Evolutionary conservation across 2,797 vertebrate species (phyloP).

Genomic region (Oryzias sinensis): DNA sequence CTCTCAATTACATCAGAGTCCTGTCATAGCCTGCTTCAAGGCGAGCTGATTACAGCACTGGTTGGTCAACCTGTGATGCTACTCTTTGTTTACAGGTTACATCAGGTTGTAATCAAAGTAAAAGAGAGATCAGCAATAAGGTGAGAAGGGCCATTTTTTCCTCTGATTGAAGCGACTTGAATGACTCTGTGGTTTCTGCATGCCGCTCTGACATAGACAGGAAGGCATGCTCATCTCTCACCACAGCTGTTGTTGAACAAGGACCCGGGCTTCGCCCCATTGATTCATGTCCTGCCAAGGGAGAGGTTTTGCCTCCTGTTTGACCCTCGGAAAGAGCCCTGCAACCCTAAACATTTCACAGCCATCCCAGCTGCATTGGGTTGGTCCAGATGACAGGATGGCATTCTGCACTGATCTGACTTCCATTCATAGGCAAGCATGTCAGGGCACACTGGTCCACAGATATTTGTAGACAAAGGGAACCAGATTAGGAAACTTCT

Average conservation of each 20-base stretch:
- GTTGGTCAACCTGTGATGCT: constrained; percentile 54
- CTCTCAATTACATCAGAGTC: constrained; percentile 58
- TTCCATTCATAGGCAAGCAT: constrained; percentile 49
- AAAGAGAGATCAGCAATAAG: constrained; percentile 40
- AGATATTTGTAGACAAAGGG: constrained; percentile 28
- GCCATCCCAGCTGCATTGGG: constrained; percentile 52
- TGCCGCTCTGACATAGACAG: constrained; percentile 60
- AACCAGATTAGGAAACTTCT: constrained; percentile 22
- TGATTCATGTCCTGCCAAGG: constrained; percentile 79
- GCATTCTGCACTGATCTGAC: constrained; percentile 58
- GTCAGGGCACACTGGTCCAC: constrained; percentile 24
- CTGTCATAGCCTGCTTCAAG: constrained; percentile 64
- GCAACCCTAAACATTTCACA: constrained; percentile 45
- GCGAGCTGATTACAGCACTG: constrained; percentile 55
- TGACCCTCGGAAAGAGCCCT: constrained; percentile 64
- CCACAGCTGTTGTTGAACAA: constrained; percentile 76
- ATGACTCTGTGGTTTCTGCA: constrained; percentile 62
- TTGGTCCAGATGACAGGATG: constrained; percentile 53
- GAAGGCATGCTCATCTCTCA: constrained; percentile 62
- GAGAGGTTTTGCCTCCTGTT: constrained; percentile 67
- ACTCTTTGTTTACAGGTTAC: constrained; percentile 65
- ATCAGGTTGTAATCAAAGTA: constrained; percentile 63
- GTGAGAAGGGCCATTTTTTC: constrained; percentile 21
- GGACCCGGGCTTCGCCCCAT: constrained; percentile 53
- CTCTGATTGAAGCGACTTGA: constrained; percentile 53